Base-by-base conservation (phyloP, 2,797 vertebrate species). In the Rhinella marina region DNA sequence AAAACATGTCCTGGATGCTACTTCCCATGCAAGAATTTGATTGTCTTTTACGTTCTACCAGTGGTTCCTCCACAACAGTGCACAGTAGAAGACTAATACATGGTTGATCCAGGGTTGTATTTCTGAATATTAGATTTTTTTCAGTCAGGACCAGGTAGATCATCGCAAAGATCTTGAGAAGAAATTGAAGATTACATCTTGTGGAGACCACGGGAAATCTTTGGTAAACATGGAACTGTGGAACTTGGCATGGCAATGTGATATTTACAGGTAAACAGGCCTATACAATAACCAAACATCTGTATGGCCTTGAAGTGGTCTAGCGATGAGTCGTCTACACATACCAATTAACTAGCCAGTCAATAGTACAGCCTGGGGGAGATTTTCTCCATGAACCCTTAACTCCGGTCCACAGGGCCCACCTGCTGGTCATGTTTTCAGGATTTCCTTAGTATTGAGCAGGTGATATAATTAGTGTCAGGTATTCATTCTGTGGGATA, bases 201-300 rank as follows among this genome's bases (percentile, higher is more conserved):
- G 32, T 48, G 72, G 32, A 73, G 32, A 9, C 17, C 19, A 48
- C 48, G 72, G 32, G 32, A 5, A 73, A 48, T 0, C 70, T 72
- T 29, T 41, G 8, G 19, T 72, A 17, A 19, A 23, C 72, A 23
- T 23, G 8, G 6, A 41, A 72, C 29, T 72, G 68, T 41, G 19
- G 72, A 73, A 73, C 72, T 73, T 48, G 72, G 8, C 41, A 23
- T 12, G 8, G 19, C 72, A 48, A 19, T 73, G 72, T 12, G 72
- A 73, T 73, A 48, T 73, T 48, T 73, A 48, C 72, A 48, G 41
- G 72, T 73, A 73, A 73, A 50, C 11, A 75, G 41, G 72, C 10
- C 52, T 75, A 75, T 52, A 75, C 41, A 75, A n/a, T 50, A 21
- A 2, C 1, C 72, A 52, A 75, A 50, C 72, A 75, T 75, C 21